Evolutionary conservation across 1,140 invertebrate species (phyloP).

Genomic region (Microplitis mediator): DNA sequence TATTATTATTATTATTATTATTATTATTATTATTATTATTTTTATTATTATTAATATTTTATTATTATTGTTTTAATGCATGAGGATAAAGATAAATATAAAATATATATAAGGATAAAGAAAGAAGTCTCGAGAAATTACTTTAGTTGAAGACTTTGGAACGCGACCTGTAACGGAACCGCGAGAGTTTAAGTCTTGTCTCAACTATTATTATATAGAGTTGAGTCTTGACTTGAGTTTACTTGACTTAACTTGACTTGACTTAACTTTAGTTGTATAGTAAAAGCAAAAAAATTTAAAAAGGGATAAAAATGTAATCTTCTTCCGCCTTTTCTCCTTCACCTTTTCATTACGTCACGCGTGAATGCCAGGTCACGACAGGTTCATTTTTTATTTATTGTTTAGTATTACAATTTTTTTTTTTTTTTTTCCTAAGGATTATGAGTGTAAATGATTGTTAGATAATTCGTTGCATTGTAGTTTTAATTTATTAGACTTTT

Average conservation of each 20-base stretch:
- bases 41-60: too few species aligned
- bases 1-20: too few species aligned
- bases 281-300: background rate
- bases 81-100: background rate
- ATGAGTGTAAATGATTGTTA: background rate
- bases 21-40: too few species aligned
- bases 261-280: background rate
- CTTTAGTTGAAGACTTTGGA: background rate
- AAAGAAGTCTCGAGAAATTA: background rate
- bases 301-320: background rate
- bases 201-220: background rate
- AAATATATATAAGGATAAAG: background rate
- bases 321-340: slow-evolving; percentile 8
- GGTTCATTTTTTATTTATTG: background rate
- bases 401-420: background rate
- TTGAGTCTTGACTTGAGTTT: background rate
- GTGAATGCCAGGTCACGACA: slow-evolving; percentile 10
- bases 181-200: background rate
- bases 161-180: slow-evolving; percentile 25
- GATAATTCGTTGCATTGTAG: too few species aligned
- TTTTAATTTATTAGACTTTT: too few species aligned
- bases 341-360: slow-evolving; percentile 8
- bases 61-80: too few species aligned
- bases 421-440: background rate
- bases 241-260: background rate